A percentile compares a stretch with the other conserved stretches of the same genome.
Evolutionary conservation across 1,140 invertebrate genomes (phyloP).

Genomic region (Spodoptera frugiperda): DNA sequence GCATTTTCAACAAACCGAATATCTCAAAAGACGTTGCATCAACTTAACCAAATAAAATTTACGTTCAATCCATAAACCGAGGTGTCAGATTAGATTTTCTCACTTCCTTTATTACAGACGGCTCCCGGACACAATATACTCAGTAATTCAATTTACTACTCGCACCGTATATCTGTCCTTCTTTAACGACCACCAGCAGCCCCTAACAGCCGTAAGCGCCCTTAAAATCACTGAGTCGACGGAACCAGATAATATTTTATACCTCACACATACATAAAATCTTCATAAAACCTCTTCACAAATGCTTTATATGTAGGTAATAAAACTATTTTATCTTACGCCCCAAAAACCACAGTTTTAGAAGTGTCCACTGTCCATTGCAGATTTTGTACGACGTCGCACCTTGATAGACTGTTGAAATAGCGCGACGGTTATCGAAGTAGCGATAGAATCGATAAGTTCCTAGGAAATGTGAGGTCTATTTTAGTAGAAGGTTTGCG

Average conservation of each 20-base stretch:
- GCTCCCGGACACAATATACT: too few relatives aligned
- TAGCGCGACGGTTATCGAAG: constrained; percentile 33
- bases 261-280: constrained; percentile 47
- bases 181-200: not conserved
- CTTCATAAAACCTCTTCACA: constrained; percentile 49
- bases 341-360: not conserved
- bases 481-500: constrained; percentile 38
- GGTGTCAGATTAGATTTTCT: too few relatives aligned
- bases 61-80: too few relatives aligned
- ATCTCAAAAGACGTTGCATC: too few relatives aligned
- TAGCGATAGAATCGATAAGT: constrained; percentile 16
- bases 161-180: constrained; percentile 15
- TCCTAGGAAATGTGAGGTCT: constrained; percentile 35
- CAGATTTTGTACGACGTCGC: constrained; percentile 18
- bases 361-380: constrained; percentile 31
- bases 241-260: constrained; percentile 49
- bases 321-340: constrained; percentile 45
- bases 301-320: constrained; percentile 48
- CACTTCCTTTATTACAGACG: too few relatives aligned
- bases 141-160: constrained; percentile 19
- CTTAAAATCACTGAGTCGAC: constrained; percentile 47
- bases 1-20: too few relatives aligned
- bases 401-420: constrained; percentile 34
- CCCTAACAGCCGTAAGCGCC: constrained; percentile 5
- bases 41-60: too few relatives aligned